phyloP scores from a whole-genome alignment of 2,888 invertebrate genomes.

The Sabellastarte sp. region DNA sequence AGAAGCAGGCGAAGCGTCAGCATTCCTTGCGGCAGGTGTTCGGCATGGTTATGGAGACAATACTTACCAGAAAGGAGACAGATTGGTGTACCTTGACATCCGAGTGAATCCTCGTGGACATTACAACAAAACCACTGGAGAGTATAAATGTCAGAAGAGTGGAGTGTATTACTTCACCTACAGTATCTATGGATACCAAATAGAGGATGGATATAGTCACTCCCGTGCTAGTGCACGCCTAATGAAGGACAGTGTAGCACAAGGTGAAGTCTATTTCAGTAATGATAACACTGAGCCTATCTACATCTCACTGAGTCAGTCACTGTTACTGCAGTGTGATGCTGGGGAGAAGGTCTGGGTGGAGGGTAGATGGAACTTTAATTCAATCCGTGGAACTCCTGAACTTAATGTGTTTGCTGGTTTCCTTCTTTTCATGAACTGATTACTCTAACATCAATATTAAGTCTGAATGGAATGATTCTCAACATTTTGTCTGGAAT shows the following conservation, averaged over 20 bases:
- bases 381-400: not conserved
- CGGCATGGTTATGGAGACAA: too few relatives aligned
- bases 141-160: not conserved
- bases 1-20: too few relatives aligned
- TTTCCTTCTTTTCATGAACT: too few relatives aligned
- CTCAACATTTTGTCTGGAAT: too few relatives aligned
- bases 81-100: not conserved
- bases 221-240: too few relatives aligned
- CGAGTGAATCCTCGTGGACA: not conserved
- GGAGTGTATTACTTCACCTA: not conserved
- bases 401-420: too few relatives aligned
- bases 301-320: too few relatives aligned
- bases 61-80: not conserved
- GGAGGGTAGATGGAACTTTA: not conserved
- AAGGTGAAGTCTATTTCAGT: not conserved
- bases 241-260: not conserved
- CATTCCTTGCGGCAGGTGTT: too few relatives aligned
- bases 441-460: too few relatives aligned
- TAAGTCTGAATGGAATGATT: too few relatives aligned
- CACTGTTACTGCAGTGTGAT: not conserved
- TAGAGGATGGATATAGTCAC: too few relatives aligned
- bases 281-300: not conserved
- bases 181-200: too few relatives aligned
- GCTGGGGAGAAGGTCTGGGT: not conserved
- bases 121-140: not conserved